A percentile compares a stretch with the other conserved stretches of the same genome.
Conservation (phyloP, 2,113 vertebrate genomes). For the Myanophis thanlyinensis region DNA sequence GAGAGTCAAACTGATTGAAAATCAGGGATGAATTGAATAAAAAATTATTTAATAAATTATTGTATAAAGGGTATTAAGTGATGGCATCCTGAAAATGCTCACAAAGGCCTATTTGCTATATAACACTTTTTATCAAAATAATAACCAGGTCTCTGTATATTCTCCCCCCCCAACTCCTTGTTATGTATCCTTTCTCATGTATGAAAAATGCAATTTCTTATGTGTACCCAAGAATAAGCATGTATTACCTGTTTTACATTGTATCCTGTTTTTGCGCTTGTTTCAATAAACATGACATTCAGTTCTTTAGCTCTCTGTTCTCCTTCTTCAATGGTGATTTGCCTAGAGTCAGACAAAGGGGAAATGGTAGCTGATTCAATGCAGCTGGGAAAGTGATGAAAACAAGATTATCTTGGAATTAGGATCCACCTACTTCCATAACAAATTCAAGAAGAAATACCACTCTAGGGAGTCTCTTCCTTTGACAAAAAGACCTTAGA, state of each 20-base stretch:
- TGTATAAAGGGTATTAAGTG: background rate
- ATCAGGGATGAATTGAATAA: background rate
- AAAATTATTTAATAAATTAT: background rate
- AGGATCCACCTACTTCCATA: background rate
- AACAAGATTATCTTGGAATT: background rate
- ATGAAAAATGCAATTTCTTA: background rate
- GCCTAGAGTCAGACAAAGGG: conserved; percentile 65
- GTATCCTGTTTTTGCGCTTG: conserved; percentile 73
- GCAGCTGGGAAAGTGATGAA: background rate
- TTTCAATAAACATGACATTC: conserved; percentile 92
- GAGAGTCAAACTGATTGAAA: background rate
- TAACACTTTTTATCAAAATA: background rate
- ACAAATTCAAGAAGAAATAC: background rate
- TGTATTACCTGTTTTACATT: conserved; percentile 73
- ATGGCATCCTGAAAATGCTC: background rate
- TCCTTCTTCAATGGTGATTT: conserved; percentile 90
- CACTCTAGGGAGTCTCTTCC: background rate
- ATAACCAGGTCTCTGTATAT: background rate
- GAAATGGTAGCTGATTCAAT: background rate
- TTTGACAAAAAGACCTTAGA: background rate
- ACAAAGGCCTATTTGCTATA: background rate
- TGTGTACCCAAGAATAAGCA: background rate
- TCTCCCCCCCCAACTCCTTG: background rate
- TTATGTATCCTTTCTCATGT: background rate
- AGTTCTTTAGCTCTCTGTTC: conserved; percentile 90